These are phyloP conservation scores for Eilema caniola DNA, from an alignment of 2,888 invertebrate species.

Conservation along the genomic window DNA sequence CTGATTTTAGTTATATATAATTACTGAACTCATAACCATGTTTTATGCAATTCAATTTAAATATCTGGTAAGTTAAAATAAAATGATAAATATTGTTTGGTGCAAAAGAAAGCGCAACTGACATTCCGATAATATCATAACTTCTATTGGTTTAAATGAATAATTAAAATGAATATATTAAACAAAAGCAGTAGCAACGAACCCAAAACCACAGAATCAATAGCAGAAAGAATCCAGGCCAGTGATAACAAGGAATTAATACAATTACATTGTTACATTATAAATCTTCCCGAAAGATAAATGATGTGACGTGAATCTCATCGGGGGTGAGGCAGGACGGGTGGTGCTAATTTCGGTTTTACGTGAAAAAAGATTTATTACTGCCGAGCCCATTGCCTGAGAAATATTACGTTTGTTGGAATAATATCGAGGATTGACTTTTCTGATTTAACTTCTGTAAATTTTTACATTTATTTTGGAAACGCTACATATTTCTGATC, in stretches of 20 bases:
- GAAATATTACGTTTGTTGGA: slow-evolving; percentile 35
- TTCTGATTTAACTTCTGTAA: slow-evolving; percentile 34
- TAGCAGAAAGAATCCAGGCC: slow-evolving; percentile 5
- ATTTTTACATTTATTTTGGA: slow-evolving; percentile 1
- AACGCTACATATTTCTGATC: neutral
- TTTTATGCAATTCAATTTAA: neutral
- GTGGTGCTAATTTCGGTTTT: slow-evolving; percentile 66
- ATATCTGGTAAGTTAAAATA: neutral
- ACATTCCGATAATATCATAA: neutral
- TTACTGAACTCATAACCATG: neutral
- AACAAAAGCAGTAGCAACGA: neutral
- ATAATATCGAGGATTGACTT: slow-evolving; percentile 36
- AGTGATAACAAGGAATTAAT: slow-evolving; percentile 39
- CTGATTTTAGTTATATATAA: too few species aligned
- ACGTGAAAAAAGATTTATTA: slow-evolving; percentile 67
- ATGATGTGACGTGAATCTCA: slow-evolving; percentile 67
- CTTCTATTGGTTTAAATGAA: neutral
- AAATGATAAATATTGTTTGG: neutral
- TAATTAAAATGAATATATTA: neutral
- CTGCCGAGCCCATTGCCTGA: slow-evolving; percentile 51
- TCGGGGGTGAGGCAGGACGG: slow-evolving; percentile 45
- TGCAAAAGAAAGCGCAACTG: neutral
- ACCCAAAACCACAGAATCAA: slow-evolving; percentile 10
- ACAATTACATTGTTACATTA: slow-evolving; percentile 58
- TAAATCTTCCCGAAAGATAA: slow-evolving; percentile 62